Evolutionary conservation across 2,113 vertebrate species (phyloP).

Genomic region (Psittacara wagleri): DNA sequence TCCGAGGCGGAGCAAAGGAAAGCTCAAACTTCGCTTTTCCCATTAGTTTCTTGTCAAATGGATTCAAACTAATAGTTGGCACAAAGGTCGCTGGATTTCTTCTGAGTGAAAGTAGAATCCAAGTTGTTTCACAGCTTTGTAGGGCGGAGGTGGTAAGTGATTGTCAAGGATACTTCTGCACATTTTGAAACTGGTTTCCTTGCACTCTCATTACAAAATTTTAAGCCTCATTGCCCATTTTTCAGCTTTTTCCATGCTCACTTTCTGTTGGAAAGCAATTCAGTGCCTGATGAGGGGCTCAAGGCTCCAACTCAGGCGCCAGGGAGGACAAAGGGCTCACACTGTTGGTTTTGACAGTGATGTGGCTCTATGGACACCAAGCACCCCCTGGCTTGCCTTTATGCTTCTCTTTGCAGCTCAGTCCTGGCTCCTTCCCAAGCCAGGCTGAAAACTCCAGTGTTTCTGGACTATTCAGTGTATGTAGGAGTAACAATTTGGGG

Average conservation of each 20-base stretch:
- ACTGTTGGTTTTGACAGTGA: fast-evolving
- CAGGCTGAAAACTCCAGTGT: not conserved
- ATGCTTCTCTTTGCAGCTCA: not conserved
- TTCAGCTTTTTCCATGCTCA: not conserved
- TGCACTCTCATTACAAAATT: not conserved
- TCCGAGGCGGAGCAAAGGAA: fast-evolving
- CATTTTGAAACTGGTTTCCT: not conserved
- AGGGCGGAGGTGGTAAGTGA: not conserved
- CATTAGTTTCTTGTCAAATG: not conserved
- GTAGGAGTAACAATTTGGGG: not conserved
- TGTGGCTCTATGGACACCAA: no score
- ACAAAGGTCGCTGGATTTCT: not conserved
- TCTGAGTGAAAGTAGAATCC: not conserved
- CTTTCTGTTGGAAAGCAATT: not conserved
- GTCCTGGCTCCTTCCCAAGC: not conserved
- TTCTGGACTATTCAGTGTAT: not conserved
- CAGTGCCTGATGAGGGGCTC: fast-evolving
- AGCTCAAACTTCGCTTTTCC: not conserved
- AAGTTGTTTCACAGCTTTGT: not conserved
- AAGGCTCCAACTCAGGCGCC: not conserved
- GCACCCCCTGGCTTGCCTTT: not conserved
- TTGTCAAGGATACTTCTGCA: not conserved
- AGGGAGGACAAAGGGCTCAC: not conserved
- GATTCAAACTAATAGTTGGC: not conserved
- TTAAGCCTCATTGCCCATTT: not conserved